Evolutionary conservation across 2,797 vertebrate species (phyloP).

Genomic region (Phyllotis vaccarum): DNA sequence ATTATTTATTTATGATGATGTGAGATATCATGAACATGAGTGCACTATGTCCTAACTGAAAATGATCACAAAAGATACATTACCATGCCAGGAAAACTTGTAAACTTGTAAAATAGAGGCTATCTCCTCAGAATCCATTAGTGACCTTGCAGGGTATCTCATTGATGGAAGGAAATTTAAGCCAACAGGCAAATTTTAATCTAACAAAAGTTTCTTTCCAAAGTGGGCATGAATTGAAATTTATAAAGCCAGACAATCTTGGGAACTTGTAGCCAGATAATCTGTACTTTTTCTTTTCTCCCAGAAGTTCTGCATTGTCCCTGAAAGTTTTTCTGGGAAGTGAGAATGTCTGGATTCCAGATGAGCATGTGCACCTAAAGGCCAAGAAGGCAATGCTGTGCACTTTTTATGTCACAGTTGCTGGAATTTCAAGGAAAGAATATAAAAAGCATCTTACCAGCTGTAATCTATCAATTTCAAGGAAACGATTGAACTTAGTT

Average conservation of each 20-base stretch:
- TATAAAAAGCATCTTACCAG: background rate
- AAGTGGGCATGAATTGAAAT: background rate
- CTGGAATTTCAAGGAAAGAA: background rate
- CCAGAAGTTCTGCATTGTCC: background rate
- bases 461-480: background rate
- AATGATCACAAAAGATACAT: background rate
- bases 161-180: background rate
- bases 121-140: background rate
- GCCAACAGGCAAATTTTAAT: background rate
- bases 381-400: background rate
- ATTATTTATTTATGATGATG: background rate
- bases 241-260: background rate
- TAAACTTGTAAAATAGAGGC: background rate
- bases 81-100: too few relatives aligned
- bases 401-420: background rate
- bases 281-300: background rate
- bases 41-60: background rate
- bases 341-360: background rate
- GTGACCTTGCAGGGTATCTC: background rate
- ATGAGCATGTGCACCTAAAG: background rate
- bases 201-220: background rate
- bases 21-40: background rate
- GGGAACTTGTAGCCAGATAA: background rate
- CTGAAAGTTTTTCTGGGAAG: background rate
- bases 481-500: background rate